Evolutionary conservation across 2,888 invertebrate genomes (phyloP), one percentile per base, ranked within the genome.

Genomic region (Drosophila pseudotalamancana): DNA sequence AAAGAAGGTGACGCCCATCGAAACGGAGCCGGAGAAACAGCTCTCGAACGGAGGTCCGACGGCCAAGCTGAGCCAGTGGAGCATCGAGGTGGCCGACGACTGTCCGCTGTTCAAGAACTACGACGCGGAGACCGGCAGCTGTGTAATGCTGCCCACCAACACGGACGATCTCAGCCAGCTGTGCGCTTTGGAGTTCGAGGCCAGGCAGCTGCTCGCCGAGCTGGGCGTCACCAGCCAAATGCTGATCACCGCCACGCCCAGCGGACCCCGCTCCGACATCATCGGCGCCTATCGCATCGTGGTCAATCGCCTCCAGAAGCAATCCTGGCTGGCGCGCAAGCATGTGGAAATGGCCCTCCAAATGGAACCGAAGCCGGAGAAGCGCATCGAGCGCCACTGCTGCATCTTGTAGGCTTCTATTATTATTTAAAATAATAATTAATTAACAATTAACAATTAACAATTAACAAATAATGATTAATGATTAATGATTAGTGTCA

Each of bases 241-340:
- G 92, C 89, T 95, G 39, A 91, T 92, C 49, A 91, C 92, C 31
- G 92, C 93, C 16, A 90, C 92, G 16, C 91, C 92, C 34, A 93
- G 93, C 66, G 94, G 95, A 25, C 94, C 94, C 1, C 91, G 94
- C 46, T 94, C 94, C 76, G 93, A 94, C 68, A 92, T 95, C 31
- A 94, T 94, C 42, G 95, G 95, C 8, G 94, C 94, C 42, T 96
- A 95, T 89, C 92, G 95, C 37, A 95, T 96, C 61, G 92, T 95
- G 29, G 92, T 95, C 64, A 94, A 95, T 88, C 91, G 93, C 11
- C 84, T 93, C 48, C 92, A 92, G 62, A 91, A 91, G 56, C 91
- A 92, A 53, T 89, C 90, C n/a, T 90, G 91, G 90, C 63, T 91
- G 61, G 90, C 91, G 2, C 84, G 90, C 23, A 90, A 90, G 21